Conservation (phyloP, 2,888 invertebrate species). For the Esperia sulphurella region DNA sequence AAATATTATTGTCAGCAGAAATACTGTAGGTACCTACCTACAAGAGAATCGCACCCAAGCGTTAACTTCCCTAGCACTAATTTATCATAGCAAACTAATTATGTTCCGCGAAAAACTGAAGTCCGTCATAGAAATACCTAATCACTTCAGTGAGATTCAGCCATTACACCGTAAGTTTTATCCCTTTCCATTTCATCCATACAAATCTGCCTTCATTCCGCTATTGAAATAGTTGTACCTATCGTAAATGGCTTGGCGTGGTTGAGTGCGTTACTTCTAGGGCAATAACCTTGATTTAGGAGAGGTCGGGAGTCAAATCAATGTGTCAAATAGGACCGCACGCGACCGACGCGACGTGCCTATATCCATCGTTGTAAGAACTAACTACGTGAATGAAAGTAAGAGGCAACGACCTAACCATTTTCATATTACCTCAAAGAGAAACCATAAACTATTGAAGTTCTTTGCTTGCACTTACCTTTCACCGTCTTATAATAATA, state of each 20-base stretch:
- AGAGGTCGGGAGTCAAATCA: slow-evolving; percentile 5
- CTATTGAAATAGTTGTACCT: no score
- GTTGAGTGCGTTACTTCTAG: not conserved
- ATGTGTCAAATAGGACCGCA: not conserved
- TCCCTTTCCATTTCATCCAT: not conserved
- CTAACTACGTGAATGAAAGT: slow-evolving; percentile 26
- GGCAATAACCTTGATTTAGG: slow-evolving; percentile 5
- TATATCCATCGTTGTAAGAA: not conserved
- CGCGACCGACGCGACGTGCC: not conserved
- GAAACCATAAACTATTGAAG: slow-evolving; percentile 9
- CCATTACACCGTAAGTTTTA: no score
- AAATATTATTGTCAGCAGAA: no score
- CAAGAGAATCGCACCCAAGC: no score
- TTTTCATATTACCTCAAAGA: slow-evolving; percentile 4
- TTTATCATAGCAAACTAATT: no score
- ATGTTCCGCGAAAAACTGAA: no score
- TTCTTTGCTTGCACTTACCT: slow-evolving; percentile 6
- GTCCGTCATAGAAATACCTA: no score
- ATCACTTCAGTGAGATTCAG: no score
- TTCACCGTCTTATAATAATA: not conserved
- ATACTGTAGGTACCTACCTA: no score
- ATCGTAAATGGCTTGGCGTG: not conserved
- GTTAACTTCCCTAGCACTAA: no score
- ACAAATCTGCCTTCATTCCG: not conserved
- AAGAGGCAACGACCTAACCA: slow-evolving; percentile 25